These are phyloP conservation scores for Holothuria glaberrima DNA, from an alignment of 35 echinoderm and acorn worm genomes.

Conservation along the genomic window DNA sequence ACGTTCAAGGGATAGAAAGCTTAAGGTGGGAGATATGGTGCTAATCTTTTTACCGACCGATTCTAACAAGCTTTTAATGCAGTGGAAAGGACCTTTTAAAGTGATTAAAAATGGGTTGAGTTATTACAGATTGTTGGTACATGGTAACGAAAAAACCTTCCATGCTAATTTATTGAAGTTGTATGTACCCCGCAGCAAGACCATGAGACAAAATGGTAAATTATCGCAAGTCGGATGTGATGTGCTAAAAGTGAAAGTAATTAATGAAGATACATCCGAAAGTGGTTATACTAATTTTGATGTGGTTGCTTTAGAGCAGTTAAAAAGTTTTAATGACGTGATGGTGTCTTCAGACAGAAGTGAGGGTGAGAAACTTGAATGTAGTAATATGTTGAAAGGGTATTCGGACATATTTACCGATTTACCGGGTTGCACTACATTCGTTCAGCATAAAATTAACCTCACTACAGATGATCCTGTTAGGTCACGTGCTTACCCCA, in stretches of 20 bases:
- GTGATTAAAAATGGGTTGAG: conserved; percentile 1
- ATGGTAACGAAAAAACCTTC: conserved; percentile 43
- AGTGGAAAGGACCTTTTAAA: conserved; percentile 64
- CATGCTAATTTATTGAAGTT: conserved; percentile 64
- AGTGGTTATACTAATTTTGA: conserved; percentile 1
- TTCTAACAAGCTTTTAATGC: conserved; percentile 40
- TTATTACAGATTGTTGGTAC: conserved; percentile 35
- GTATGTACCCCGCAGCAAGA: conserved; percentile 15
- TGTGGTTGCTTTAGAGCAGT: neutral
- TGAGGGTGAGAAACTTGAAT: neutral
- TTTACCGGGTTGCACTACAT: conserved; percentile 54
- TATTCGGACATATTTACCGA: conserved; percentile 61
- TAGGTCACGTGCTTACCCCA: conserved; percentile 59
- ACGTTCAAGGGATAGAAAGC: conserved; percentile 27
- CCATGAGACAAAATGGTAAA: no score
- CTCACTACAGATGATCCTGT: conserved; percentile 62
- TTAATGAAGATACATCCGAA: neutral
- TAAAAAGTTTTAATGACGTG: conserved; percentile 13
- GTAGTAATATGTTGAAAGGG: neutral
- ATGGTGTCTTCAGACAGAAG: neutral
- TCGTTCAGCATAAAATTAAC: conserved; percentile 35
- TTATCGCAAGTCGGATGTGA: neutral
- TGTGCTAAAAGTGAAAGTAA: conserved; percentile 35
- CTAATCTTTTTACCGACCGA: conserved; percentile 37
- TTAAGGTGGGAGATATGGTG: conserved; percentile 46